phyloP scores from a whole-genome alignment of 2,797 vertebrate genomes.

The Hyperoplus immaculatus region DNA sequence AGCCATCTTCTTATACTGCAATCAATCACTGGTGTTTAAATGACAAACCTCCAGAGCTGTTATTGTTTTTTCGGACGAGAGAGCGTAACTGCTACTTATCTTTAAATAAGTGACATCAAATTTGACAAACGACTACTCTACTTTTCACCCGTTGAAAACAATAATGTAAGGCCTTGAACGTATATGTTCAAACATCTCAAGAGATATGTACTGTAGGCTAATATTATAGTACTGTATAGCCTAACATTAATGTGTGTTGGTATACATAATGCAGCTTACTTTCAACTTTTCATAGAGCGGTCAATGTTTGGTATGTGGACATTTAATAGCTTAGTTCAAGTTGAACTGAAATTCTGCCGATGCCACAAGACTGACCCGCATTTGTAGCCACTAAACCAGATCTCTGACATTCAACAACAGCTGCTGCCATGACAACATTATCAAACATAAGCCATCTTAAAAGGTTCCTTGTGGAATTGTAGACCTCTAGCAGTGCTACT shows the following conservation, averaged over 20 bases:
- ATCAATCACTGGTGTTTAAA: neutral
- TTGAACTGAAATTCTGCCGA: neutral
- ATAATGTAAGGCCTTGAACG: neutral
- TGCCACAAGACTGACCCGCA: neutral
- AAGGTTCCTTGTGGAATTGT: neutral
- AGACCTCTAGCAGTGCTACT: neutral
- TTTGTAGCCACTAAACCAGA: slow-evolving; percentile 15
- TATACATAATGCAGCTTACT: neutral
- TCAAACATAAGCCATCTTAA: slow-evolving; percentile 17
- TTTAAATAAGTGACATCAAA: too few relatives aligned
- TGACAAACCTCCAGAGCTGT: neutral
- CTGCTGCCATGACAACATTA: slow-evolving; percentile 20
- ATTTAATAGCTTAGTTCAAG: neutral
- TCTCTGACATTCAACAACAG: slow-evolving; percentile 18
- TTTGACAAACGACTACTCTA: neutral
- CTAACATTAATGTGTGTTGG: neutral
- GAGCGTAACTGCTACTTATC: too few relatives aligned
- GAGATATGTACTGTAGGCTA: neutral
- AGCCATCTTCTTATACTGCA: neutral
- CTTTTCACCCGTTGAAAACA: neutral
- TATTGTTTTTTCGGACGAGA: too few relatives aligned
- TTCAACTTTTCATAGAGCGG: neutral
- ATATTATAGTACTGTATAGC: neutral
- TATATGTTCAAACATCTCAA: neutral
- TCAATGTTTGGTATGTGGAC: slow-evolving; percentile 11